Evolutionary conservation across 2,888 invertebrate genomes (phyloP), one percentile per base, ranked within the genome.

Genomic region (Hypena proboscidalis): DNA sequence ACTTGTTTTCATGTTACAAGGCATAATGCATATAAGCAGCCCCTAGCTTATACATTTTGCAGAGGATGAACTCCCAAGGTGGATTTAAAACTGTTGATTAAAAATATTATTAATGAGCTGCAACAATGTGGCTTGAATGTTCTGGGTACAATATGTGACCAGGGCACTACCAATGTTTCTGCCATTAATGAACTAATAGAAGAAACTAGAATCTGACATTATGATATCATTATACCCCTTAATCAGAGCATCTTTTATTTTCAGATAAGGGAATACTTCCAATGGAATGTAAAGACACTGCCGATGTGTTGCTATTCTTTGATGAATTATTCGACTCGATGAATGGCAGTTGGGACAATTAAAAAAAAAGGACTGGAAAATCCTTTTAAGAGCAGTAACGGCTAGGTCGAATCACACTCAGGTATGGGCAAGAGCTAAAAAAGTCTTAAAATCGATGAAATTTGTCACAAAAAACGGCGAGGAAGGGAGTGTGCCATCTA

Each of bases 21-120:
- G 43, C 1, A 26, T 47, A 3, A 8, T 23, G 0, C 32, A 30
- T 46, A 33, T 17, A 47, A 47, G 9, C 47, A 47, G 33, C 43
- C 37, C 4, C 8, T 43, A 27, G 20, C 23, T 0, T 43, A 38
- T 3, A 43, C 13, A 17, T 46, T 41, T 23, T 31, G 35, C 8
- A 15, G 26, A 2, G 22, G 32, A 0, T 10, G 13, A 7, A 46
- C 32, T 3, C 31, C 30, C 1, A 21, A 21, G 3, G 19, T n/a
- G 9, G 42, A 37, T 3, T 7, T 42, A 7, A 31, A 33, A 14
- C 0, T 1, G 2, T 10, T 25, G 14, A n/a, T 44, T 1, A 44
- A 27, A 27, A 0, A 11, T 0, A 26, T 23, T 0, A 44, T 44
- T 4, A 5, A n/a, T 26, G 37, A 22, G 11, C n/a, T 38, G 1